Evolutionary conservation across 2,888 invertebrate genomes (phyloP), one percentile per base, ranked within the genome.

Genomic region (Colletes collaris): DNA sequence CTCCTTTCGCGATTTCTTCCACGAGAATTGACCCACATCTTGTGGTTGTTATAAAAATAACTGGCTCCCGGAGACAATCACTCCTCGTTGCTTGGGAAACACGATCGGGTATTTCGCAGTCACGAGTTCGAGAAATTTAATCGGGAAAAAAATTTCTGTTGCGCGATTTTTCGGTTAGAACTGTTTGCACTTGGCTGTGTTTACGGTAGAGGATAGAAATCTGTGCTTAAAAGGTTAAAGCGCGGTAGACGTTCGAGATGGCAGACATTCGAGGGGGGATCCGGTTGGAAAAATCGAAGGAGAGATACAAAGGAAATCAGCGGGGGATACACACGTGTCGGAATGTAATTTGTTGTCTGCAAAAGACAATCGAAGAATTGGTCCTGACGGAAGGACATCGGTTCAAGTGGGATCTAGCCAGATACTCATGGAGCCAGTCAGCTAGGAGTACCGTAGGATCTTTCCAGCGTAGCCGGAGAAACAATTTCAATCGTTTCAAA

Each of bases 401-500:
- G 82, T 76, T 69, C 78, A 64, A 76, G 72, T 67, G 62, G 69
- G 86, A 78, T 79, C 66, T 68, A 62, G 70, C 70, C 50, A 63
- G 68, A 82, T 86, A 73, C 81, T 65, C 68, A 62, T 58, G 73
- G 67, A 72, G 58, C 72, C 66, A 81, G 68, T 82, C 73, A 60
- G 65, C 73, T 75, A 75, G 67, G 77, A 84, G 64, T 68, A 60
- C 59, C 67, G 55, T 1, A 63, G 68, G 60, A 76, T 81, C 76
- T 83, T 76, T 74, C 68, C 44, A 70, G 65, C 76, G 86, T 75
- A 87, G 86, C 84, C 88, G 84, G 73, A 67, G 89, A 90, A 92
- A 91, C 92, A 91, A 92, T 92, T 92, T 91, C 92, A 91, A 91
- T 91, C 91, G 91, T 87, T 89, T 82, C 75, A 79, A 81, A 76